phyloP scores from a whole-genome alignment of 2,113 vertebrate species.

The Crotalus viridis region DNA sequence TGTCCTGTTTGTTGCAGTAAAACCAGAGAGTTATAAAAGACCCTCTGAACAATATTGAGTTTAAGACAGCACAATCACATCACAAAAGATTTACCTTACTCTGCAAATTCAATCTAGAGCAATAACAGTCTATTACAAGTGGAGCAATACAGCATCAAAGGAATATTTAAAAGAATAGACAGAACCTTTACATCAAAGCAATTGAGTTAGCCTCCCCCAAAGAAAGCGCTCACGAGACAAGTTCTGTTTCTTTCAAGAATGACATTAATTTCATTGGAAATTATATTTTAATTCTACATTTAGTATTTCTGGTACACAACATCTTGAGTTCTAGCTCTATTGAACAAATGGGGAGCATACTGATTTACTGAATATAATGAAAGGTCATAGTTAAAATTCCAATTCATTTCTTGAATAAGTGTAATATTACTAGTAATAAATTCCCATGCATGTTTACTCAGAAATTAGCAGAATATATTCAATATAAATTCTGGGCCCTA shows the following conservation, averaged over 20 bases:
- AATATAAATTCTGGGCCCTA: background rate
- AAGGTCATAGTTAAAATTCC: background rate
- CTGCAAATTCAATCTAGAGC: slow-evolving; percentile 91
- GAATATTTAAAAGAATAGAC: slow-evolving; percentile 86
- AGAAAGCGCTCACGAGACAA: slow-evolving; percentile 75
- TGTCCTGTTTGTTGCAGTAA: slow-evolving; percentile 77
- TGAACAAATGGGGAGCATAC: slow-evolving; percentile 30
- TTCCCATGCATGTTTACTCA: background rate
- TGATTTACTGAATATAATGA: background rate
- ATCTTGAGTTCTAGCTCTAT: slow-evolving; percentile 29
- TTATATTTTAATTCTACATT: slow-evolving; percentile 64
- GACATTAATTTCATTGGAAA: slow-evolving; percentile 72
- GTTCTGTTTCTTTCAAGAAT: slow-evolving; percentile 73
- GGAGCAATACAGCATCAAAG: slow-evolving; percentile 74
- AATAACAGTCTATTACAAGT: slow-evolving; percentile 96
- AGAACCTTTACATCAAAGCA: slow-evolving; percentile 82
- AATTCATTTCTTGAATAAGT: accelerated
- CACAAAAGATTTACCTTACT: slow-evolving; percentile 91
- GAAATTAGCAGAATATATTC: background rate
- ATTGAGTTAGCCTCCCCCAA: slow-evolving; percentile 76
- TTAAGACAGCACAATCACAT: slow-evolving; percentile 88
- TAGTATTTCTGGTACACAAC: slow-evolving; percentile 51
- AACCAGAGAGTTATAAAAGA: slow-evolving; percentile 83
- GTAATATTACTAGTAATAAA: accelerated
- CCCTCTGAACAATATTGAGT: slow-evolving; percentile 85